phyloP scores from a whole-genome alignment of 92 coral and sea anemone genomes.

The Plumapathes pennacea region DNA sequence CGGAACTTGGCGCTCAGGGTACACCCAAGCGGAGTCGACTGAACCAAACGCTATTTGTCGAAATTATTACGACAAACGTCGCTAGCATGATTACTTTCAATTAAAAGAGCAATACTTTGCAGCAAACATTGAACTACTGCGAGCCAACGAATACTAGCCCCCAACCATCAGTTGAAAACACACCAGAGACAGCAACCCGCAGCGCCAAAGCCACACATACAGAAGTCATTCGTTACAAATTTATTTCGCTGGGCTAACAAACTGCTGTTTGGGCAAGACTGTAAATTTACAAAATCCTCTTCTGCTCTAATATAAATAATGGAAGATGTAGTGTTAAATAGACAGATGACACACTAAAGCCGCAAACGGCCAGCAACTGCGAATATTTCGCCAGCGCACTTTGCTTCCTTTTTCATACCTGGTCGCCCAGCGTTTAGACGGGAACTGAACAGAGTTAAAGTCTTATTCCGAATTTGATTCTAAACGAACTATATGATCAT shows the following conservation, averaged over 20 bases:
- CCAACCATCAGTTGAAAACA: conserved; percentile 5
- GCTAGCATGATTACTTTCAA: conserved; percentile 75
- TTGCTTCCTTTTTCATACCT: too few species aligned
- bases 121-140: too few species aligned
- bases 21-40: too few species aligned
- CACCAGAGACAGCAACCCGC: conserved; percentile 15
- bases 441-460: too few species aligned
- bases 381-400: too few species aligned
- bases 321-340: conserved; percentile 82
- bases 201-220: conserved; percentile 3
- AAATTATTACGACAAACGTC: conserved; percentile 72
- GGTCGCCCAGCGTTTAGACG: too few species aligned
- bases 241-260: conserved; percentile 92
- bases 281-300: conserved; percentile 93
- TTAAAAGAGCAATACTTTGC: conserved; percentile 63
- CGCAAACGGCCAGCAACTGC: conserved; percentile 21
- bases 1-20: too few species aligned
- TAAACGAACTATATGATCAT: conserved; percentile 57
- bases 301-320: conserved; percentile 89
- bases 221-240: conserved; percentile 72
- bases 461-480: conserved; percentile 12
- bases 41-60: conserved; percentile 80
- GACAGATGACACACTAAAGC: conserved; percentile 62
- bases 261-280: conserved; percentile 84
- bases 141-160: conserved; percentile 46